A percentile compares a stretch with the other conserved stretches of the same genome.
phyloP scores from a whole-genome alignment of 2,113 vertebrate species.

The Felis catus region DNA sequence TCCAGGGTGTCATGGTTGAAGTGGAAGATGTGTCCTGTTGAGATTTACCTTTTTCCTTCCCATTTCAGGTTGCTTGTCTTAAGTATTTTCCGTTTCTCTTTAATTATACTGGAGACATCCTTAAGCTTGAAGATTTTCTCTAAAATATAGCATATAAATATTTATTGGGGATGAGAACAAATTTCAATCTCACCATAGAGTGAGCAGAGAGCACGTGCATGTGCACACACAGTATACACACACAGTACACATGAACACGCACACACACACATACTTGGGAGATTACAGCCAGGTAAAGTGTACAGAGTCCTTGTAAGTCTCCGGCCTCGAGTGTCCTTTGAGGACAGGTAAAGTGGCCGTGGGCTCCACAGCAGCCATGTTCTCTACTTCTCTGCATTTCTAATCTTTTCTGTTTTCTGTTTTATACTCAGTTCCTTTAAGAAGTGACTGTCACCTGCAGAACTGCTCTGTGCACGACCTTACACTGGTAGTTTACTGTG shows the following conservation, averaged over 20 bases:
- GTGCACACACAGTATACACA: rapidly evolving
- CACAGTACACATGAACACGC: background rate
- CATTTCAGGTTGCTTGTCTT: background rate
- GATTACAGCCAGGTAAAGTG: background rate
- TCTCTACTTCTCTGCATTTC: background rate
- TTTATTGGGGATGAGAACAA: background rate
- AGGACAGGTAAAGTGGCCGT: background rate
- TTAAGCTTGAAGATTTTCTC: background rate
- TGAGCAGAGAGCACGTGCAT: background rate
- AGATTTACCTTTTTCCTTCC: background rate
- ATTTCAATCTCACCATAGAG: background rate
- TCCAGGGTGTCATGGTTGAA: background rate
- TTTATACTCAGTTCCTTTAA: background rate
- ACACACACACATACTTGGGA: background rate
- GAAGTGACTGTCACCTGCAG: background rate
- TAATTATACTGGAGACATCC: background rate
- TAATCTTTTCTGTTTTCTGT: background rate
- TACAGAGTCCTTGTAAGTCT: background rate
- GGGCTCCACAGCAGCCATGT: background rate
- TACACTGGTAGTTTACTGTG: background rate
- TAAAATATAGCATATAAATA: background rate
- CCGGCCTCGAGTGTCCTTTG: no score
- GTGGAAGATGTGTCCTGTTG: background rate
- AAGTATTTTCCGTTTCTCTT: background rate
- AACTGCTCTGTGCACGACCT: background rate